phyloP scores from a whole-genome alignment of 2,888 invertebrate genomes.

The Aspidiotus destructor region DNA sequence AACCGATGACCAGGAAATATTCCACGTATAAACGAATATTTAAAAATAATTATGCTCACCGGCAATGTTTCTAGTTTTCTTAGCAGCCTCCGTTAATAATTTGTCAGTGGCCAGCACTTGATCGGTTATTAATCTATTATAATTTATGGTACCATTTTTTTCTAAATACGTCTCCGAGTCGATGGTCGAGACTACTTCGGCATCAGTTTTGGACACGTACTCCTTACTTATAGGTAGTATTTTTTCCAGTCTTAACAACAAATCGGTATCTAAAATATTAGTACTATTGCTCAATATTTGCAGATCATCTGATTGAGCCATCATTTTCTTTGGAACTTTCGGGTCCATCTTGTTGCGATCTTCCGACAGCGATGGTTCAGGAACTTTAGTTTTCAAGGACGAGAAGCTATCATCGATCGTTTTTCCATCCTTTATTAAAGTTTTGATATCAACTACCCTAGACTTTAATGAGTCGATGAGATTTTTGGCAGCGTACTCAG shows the following conservation, averaged over 20 bases:
- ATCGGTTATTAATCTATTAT: constrained; percentile 70
- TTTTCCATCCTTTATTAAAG: constrained; percentile 49
- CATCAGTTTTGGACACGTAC: constrained; percentile 7
- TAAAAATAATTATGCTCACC: constrained; percentile 42
- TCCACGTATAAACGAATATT: not conserved
- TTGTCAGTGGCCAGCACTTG: constrained; percentile 78
- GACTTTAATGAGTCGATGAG: constrained; percentile 69
- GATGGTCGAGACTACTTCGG: constrained; percentile 11
- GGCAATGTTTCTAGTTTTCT: constrained; percentile 56
- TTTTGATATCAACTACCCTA: constrained; percentile 64
- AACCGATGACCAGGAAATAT: not conserved
- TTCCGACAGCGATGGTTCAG: not conserved
- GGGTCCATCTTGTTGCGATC: constrained; percentile 16
- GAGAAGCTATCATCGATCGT: not conserved
- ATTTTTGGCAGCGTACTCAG: constrained; percentile 82
- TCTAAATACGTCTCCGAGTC: constrained; percentile 33
- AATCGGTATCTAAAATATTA: constrained; percentile 16
- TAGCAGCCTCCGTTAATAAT: constrained; percentile 69
- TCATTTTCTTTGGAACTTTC: constrained; percentile 22
- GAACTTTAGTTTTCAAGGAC: not conserved
- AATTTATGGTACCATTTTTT: constrained; percentile 61
- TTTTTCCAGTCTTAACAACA: constrained; percentile 24
- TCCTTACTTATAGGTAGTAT: constrained; percentile 24
- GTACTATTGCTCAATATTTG: constrained; percentile 3
- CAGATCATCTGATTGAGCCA: constrained; percentile 26